Evolutionary conservation across 2,888 invertebrate genomes (phyloP).

Genomic region (Tetropium fuscum): DNA sequence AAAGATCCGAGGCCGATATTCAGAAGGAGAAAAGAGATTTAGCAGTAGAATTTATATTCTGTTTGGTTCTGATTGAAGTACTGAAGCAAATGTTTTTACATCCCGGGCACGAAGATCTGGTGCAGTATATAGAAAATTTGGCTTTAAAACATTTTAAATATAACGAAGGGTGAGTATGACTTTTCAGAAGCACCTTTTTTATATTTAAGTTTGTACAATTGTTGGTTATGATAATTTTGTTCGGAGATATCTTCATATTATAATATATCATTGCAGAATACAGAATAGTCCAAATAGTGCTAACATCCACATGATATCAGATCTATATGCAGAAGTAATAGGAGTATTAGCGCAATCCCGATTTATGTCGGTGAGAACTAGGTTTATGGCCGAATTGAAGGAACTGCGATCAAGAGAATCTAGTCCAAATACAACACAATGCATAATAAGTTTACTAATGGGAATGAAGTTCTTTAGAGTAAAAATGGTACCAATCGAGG

Average conservation of each 20-base stretch:
- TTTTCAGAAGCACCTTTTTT: too few species aligned
- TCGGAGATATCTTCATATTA: too few species aligned
- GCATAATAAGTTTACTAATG: conserved; percentile 97
- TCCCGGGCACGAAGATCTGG: conserved; percentile 96
- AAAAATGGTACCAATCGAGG: conserved; percentile 99
- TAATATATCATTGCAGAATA: conserved; percentile 69
- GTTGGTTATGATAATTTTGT: conserved; percentile 27
- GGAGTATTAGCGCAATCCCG: conserved; percentile 95
- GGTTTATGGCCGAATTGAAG: conserved; percentile 93
- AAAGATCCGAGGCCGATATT: conserved; percentile 80
- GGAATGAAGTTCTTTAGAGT: conserved; percentile 99
- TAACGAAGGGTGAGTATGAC: conserved; percentile 83
- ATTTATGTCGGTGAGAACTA: conserved; percentile 91
- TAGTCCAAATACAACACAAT: conserved; percentile 90
- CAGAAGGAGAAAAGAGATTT: conserved; percentile 93
- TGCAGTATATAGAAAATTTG: conserved; percentile 93
- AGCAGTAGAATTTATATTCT: conserved; percentile 98
- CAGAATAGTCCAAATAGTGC: conserved; percentile 95
- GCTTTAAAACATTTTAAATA: conserved; percentile 98
- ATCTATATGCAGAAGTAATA: conserved; percentile 98
- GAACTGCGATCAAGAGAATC: conserved; percentile 86
- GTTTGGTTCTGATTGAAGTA: conserved; percentile 97
- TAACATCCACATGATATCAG: conserved; percentile 97
- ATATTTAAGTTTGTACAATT: too few species aligned
- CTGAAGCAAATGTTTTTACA: conserved; percentile 95